Conservation (phyloP, 2,113 vertebrate species). For the Pangasianodon hypophthalmus region DNA sequence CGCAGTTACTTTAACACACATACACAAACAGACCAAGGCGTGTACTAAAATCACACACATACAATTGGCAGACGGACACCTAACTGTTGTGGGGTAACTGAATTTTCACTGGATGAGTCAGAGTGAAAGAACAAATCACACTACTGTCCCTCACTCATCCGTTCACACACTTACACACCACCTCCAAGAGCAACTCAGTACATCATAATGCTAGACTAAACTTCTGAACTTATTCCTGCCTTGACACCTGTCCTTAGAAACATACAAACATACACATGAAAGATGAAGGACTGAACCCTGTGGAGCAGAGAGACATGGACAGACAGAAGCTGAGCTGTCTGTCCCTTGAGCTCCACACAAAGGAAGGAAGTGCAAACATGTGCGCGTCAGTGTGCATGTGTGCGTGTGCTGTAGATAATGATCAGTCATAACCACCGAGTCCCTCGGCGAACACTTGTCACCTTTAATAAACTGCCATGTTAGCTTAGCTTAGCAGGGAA, state of each 20-base stretch:
- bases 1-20: not conserved
- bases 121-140: constrained; percentile 48
- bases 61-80: constrained; percentile 58
- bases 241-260: not conserved
- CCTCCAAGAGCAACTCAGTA: not conserved
- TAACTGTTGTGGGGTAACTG: constrained; percentile 65
- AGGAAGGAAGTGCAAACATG: constrained; percentile 77
- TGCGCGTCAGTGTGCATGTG: constrained; percentile 50
- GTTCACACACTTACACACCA: not conserved
- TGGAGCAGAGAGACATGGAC: constrained; percentile 56
- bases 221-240: not conserved
- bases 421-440: constrained; percentile 45
- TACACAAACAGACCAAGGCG: constrained; percentile 61
- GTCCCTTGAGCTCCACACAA: constrained; percentile 68
- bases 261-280: not conserved
- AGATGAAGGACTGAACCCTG: constrained; percentile 35
- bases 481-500: not conserved
- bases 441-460: constrained; percentile 42
- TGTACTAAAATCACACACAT: constrained; percentile 67
- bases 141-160: constrained; percentile 47
- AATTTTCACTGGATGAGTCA: constrained; percentile 67
- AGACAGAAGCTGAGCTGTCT: constrained; percentile 61
- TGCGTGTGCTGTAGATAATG: constrained; percentile 34
- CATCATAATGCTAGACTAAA: not conserved
- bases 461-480: constrained; percentile 40